Evolutionary conservation across 2,888 invertebrate species (phyloP), one percentile per base, ranked within the genome.

Genomic region (Archaeoteleia sp.): DNA sequence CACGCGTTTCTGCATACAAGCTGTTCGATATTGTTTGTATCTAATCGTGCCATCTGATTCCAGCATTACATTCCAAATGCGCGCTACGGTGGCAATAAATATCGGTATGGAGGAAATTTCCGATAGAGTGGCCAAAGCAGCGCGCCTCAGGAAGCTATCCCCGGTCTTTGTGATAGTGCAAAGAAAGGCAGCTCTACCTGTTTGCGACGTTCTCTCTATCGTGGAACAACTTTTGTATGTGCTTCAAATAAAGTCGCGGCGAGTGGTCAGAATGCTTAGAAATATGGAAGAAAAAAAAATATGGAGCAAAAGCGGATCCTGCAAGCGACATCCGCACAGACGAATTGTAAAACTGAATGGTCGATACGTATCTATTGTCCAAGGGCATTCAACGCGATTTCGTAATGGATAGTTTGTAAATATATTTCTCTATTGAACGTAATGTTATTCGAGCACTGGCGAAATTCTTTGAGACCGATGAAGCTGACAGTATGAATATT

Each of bases 21-120:
- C 55, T 65, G 69, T 69, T 69, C 69, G 42, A 65, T 65, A 65
- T 55, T 60, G 61, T 63, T 69, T 69, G 65, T 61, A 61, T 65
- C 60, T 69, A 69, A 69, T 69, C 69, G 65, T 65, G 51, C 51
- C 39, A 66, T 69, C 69, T 61, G 61, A 63, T 65, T 69, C 61
- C 65, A 60, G 60, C 65, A 51, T 69, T 65, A 65, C 66, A 66
- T 70, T 66, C 66, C 61, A 53, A 66, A 66, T 70, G 66, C 70
- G 66, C 61, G 54, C 43, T 51, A 66, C 66, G 51, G 35, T 58
- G 43, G 62, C 58, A 70, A 66, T 66, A 66, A 70, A 70, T 70
- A 66, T 54, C 61, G 61, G 66, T 66, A 70, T 61, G 58, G 29
- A 34, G 66, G 43, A 61, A 62, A 66, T 70, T 61, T 66, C 66